Conservation (phyloP, 2,888 invertebrate species). For the Macropis europaea region DNA sequence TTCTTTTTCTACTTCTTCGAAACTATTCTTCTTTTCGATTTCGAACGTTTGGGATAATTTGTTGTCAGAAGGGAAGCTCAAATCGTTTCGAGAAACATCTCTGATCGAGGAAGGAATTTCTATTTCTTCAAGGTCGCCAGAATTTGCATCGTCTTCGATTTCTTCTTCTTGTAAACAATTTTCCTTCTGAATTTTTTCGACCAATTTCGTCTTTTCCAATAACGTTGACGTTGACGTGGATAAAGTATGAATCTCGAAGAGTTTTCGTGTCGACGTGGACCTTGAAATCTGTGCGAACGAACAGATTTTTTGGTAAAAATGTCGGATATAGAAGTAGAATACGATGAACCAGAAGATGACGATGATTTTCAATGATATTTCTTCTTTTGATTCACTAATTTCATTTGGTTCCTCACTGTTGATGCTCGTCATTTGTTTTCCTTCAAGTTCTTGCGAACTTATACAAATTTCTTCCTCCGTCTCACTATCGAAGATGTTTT, state of each 20-base stretch:
- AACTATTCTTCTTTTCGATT: neutral
- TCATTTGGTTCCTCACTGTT: too few species aligned
- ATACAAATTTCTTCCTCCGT: too few species aligned
- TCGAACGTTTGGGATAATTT: neutral
- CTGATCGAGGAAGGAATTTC: neutral
- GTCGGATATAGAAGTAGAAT: neutral
- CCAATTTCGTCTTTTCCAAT: neutral
- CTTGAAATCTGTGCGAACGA: neutral
- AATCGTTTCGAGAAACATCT: neutral
- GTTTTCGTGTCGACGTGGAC: conserved; percentile 4
- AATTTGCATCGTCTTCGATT: neutral
- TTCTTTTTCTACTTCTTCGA: neutral
- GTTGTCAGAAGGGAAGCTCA: neutral
- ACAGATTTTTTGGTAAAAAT: neutral
- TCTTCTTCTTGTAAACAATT: neutral
- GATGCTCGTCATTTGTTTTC: neutral
- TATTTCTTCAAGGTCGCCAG: neutral
- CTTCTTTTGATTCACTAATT: neutral
- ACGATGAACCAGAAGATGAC: neutral
- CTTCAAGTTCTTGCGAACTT: too few species aligned
- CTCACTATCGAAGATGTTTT: neutral
- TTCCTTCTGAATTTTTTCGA: neutral
- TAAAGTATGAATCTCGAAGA: conserved; percentile 21
- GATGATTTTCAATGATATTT: neutral
- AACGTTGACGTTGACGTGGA: conserved; percentile 21